phyloP scores from a whole-genome alignment of 2,113 vertebrate species.

The Asarcornis scutulata region DNA sequence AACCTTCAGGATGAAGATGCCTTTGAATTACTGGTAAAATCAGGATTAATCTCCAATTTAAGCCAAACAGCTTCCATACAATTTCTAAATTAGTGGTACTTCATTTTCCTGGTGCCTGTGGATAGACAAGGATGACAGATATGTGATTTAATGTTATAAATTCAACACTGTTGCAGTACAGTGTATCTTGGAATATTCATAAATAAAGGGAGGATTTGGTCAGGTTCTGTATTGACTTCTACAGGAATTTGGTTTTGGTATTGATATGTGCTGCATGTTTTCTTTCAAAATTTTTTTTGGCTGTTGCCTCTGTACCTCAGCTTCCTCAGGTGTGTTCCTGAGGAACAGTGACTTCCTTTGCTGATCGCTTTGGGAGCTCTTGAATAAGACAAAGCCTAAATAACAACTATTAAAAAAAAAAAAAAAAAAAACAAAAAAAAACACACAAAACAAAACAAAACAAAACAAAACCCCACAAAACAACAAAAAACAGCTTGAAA shows the following conservation, averaged over 20 bases:
- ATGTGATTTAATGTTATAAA: background rate
- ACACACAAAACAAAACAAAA: no score
- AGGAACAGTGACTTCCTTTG: background rate
- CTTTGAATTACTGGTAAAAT: background rate
- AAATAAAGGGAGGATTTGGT: background rate
- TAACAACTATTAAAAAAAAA: background rate
- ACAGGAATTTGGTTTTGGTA: background rate
- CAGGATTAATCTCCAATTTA: background rate
- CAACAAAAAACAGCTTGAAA: background rate
- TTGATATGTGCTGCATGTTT: background rate
- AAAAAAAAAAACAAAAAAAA: no score
- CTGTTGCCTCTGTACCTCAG: background rate
- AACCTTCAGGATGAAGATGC: background rate
- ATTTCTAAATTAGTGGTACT: background rate
- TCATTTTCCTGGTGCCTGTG: background rate
- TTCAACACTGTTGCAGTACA: background rate
- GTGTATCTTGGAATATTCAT: background rate
- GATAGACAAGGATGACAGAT: background rate
- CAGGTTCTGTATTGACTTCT: background rate
- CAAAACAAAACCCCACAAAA: no score
- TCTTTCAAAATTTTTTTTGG: background rate
- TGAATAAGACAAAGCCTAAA: background rate
- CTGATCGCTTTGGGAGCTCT: conserved; percentile 1
- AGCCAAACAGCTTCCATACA: background rate
- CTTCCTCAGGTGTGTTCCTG: conserved; percentile 1